Percentiles rank a stretch among this genome's conserved stretches.
Conservation (phyloP, 2,797 vertebrate species). For the Allobates femoralis region DNA sequence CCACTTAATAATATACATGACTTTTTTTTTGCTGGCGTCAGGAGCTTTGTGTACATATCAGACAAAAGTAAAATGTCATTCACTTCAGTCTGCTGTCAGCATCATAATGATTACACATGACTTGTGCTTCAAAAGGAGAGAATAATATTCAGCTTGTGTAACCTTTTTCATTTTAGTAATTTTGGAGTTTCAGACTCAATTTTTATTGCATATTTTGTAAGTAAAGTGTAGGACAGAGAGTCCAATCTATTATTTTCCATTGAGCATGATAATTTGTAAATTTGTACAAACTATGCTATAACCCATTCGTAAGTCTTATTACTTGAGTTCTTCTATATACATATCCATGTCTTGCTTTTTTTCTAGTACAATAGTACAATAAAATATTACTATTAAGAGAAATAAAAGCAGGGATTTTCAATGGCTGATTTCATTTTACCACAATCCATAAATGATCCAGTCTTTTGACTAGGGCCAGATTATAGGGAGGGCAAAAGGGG, state of each 20-base stretch:
- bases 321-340: neutral
- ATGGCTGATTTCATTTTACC: neutral
- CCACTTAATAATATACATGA: conserved; percentile 21
- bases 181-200: neutral
- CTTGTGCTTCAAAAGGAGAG: neutral
- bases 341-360: neutral
- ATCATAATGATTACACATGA: conserved; percentile 24
- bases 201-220: neutral
- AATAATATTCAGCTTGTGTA: conserved; percentile 19
- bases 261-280: neutral
- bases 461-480: no score
- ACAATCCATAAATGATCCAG: neutral
- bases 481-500: no score
- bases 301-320: neutral
- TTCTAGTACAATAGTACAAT: neutral
- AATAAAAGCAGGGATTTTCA: no score
- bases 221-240: no score
- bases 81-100: conserved; percentile 14
- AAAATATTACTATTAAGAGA: no score
- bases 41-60: conserved; percentile 27
- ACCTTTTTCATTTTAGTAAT: conserved; percentile 21
- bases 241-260: neutral
- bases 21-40: conserved; percentile 28
- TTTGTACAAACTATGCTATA: neutral
- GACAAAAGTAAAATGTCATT: conserved; percentile 34